Conservation (phyloP, 2,888 invertebrate species). For the Lypha dubia region DNA sequence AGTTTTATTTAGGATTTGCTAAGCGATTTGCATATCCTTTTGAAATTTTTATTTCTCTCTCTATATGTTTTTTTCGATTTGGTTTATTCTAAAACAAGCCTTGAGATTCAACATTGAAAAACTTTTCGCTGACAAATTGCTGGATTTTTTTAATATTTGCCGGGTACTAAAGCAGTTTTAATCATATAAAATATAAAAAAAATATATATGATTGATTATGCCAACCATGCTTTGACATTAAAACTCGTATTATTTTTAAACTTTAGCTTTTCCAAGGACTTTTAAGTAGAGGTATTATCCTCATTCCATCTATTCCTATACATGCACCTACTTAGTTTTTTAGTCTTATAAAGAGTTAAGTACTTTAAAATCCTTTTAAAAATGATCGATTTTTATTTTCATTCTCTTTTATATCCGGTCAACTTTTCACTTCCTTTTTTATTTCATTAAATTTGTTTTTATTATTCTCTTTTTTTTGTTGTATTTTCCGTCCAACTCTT, state of each 20-base stretch:
- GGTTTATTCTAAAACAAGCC: neutral
- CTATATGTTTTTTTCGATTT: neutral
- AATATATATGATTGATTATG: too few relatives aligned
- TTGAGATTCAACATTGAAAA: constrained; percentile 14
- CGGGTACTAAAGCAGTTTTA: neutral
- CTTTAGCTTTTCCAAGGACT: too few relatives aligned
- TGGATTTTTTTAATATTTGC: constrained; percentile 16
- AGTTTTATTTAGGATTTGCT: neutral
- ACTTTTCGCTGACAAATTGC: constrained; percentile 40
- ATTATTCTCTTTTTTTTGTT: neutral
- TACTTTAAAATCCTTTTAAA: neutral
- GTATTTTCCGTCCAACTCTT: too few relatives aligned
- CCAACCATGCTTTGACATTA: too few relatives aligned
- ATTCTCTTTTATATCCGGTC: constrained; percentile 30
- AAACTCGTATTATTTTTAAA: too few relatives aligned
- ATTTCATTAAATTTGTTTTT: constrained; percentile 3
- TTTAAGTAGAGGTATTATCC: too few relatives aligned
- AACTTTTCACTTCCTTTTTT: constrained; percentile 6
- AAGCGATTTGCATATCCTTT: constrained; percentile 26
- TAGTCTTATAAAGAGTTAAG: too few relatives aligned
- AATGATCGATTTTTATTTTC: neutral
- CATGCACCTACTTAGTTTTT: too few relatives aligned
- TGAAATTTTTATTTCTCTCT: neutral
- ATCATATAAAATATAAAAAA: too few relatives aligned
- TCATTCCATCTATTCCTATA: neutral